These are phyloP conservation scores for Cheiracanthium punctorium DNA, from an alignment of 2,888 invertebrate genomes.

Conservation along the genomic window DNA sequence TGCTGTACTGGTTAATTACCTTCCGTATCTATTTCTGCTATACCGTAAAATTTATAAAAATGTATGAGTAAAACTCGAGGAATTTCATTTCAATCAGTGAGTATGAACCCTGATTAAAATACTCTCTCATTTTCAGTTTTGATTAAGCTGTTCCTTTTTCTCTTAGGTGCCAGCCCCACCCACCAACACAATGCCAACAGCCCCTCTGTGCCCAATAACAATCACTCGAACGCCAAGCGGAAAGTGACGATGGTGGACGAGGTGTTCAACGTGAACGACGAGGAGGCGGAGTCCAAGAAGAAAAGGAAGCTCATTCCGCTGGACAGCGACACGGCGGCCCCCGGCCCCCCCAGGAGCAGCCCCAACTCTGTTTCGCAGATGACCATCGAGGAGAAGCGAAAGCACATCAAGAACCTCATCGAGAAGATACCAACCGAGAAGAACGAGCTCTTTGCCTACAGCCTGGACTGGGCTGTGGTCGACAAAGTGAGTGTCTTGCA, in stretches of 20 bases:
- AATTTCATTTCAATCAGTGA: too few species aligned
- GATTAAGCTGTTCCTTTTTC: too few species aligned
- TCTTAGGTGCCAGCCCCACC: slow-evolving; percentile 67
- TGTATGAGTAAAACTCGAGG: too few species aligned
- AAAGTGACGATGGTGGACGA: slow-evolving; percentile 88
- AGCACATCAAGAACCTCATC: slow-evolving; percentile 96
- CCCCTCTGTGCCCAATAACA: slow-evolving; percentile 44
- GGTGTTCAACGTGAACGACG: slow-evolving; percentile 89
- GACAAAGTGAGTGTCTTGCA: slow-evolving; percentile 80
- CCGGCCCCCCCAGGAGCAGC: slow-evolving; percentile 37
- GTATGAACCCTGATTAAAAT: too few species aligned
- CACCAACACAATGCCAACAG: slow-evolving; percentile 34
- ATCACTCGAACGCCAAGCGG: slow-evolving; percentile 78
- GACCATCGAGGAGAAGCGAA: slow-evolving; percentile 91
- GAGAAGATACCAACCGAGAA: slow-evolving; percentile 99
- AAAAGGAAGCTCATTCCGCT: slow-evolving; percentile 87
- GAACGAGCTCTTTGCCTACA: slow-evolving; percentile 94
- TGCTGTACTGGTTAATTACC: too few species aligned
- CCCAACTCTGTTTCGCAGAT: slow-evolving; percentile 57
- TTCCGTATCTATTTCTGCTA: too few species aligned
- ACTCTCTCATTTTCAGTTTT: too few species aligned
- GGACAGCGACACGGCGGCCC: slow-evolving; percentile 77
- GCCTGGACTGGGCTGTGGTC: slow-evolving; percentile 91
- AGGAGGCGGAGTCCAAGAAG: slow-evolving; percentile 76
- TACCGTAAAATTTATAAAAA: too few species aligned